Evolutionary conservation across 2,113 vertebrate genomes (phyloP).

Genomic region (Uropsilus gracilis): DNA sequence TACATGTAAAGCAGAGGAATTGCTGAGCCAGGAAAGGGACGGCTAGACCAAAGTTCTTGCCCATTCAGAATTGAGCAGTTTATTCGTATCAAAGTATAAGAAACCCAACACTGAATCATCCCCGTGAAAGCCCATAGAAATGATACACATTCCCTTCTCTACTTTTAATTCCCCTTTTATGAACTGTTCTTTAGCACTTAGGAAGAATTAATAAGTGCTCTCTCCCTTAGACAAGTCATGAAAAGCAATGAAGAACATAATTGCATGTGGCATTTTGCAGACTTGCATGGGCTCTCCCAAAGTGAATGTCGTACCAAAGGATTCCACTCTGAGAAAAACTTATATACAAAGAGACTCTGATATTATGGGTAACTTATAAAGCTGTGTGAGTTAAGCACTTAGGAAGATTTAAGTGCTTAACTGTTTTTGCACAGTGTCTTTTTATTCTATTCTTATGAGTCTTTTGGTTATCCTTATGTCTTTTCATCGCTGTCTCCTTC

Average conservation of each 20-base stretch:
- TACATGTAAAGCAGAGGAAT: background rate
- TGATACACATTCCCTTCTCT: background rate
- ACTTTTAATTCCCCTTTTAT: background rate
- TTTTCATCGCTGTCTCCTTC: background rate
- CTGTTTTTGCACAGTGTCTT: background rate
- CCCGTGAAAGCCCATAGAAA: conserved; percentile 1
- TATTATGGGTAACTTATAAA: background rate
- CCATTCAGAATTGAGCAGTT: background rate
- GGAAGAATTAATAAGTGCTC: background rate
- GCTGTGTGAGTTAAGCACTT: background rate
- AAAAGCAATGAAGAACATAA: background rate
- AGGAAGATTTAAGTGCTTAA: background rate
- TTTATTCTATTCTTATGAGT: background rate
- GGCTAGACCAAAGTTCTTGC: background rate
- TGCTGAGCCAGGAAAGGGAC: background rate
- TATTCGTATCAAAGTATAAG: background rate
- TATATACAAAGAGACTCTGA: background rate
- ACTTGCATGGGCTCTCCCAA: background rate
- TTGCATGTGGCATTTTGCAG: background rate
- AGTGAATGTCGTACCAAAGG: background rate
- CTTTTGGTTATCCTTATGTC: background rate
- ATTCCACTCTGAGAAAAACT: background rate
- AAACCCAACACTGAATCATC: background rate
- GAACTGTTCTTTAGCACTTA: background rate
- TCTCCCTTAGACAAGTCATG: background rate